Evolutionary conservation across 1,140 invertebrate genomes (phyloP), one percentile per base, ranked within the genome.

Genomic region (Penaeus indicus): DNA sequence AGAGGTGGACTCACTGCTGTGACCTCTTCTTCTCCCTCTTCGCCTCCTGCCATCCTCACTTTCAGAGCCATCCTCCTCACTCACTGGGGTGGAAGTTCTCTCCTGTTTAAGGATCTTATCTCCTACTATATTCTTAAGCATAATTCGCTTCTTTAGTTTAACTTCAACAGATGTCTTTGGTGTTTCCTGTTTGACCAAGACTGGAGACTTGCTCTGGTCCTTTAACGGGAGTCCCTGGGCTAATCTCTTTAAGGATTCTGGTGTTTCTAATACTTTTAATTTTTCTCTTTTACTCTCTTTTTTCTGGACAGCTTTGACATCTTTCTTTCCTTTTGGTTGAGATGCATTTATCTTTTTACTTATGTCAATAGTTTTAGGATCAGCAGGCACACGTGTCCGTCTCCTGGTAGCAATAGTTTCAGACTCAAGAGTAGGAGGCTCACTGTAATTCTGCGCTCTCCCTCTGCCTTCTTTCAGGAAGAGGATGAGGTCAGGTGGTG

Each of bases 401-500:
- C 86, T 83, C 27, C 86, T 72, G 27, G 86, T 88, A n/a, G 86
- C 86, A 42, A 88, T 88, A 47, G 69, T 88, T 64, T 88, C 87
- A 67, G 87, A 72, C 62, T 88, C 82, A 27, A 88, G 87, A 16
- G 81, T 84, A 13, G 87, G 87, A 38, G 86, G 87, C 11, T 88
- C 87, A 79, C 64, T 78, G 60, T 77, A 88, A 61, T 63, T 88
- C 25, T 88, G 81, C 8, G 87, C 82, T 67, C 87, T 75, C 21
- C 87, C 87, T 16, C 87, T 67, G 10, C 87, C 87, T 60, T 88
- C 87, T 69, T 88, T 88, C 87, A 88, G 27, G 25, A 88, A 88
- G 13, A 88, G 63, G 47, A 88, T 42, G 25, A 88, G 32, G 67
- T 88, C 87, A 21, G 87, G 87, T 18, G 87, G 81, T 18, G 81